Percentiles rank a stretch among this genome's conserved stretches.
Evolutionary conservation across 1,140 invertebrate genomes (phyloP).

Genomic region (Drosophila dunni): DNA sequence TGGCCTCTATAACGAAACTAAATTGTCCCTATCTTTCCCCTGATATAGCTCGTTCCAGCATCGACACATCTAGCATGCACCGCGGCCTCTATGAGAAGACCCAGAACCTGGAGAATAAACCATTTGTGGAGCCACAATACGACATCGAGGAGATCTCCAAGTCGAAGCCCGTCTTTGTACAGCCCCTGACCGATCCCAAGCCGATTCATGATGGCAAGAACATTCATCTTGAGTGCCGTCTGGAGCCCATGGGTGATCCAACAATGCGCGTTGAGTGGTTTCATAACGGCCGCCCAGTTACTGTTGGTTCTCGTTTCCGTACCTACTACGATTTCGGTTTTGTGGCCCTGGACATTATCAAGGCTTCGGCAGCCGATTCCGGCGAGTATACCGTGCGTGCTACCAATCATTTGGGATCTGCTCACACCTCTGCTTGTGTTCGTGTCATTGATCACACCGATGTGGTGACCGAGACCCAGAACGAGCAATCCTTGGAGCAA

Average conservation of each 20-base stretch:
- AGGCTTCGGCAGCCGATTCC: slow-evolving; percentile 94
- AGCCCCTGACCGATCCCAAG: slow-evolving; percentile 92
- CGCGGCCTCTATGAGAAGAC: slow-evolving; percentile 94
- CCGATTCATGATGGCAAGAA: slow-evolving; percentile 96
- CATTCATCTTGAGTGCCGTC: slow-evolving; percentile 94
- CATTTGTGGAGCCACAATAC: slow-evolving; percentile 94
- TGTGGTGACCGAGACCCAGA: slow-evolving; percentile 96
- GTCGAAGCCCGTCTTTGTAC: slow-evolving; percentile 95
- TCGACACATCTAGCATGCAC: slow-evolving; percentile 95
- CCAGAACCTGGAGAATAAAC: slow-evolving; percentile 92
- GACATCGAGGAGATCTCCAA: slow-evolving; percentile 97
- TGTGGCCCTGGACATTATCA: slow-evolving; percentile 95
- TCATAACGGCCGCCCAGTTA: slow-evolving; percentile 94
- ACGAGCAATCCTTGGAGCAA: slow-evolving; percentile 97
- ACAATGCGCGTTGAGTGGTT: slow-evolving; percentile 98
- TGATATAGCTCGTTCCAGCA: slow-evolving; percentile 91
- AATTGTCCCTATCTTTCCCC: background rate
- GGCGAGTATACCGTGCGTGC: slow-evolving; percentile 97
- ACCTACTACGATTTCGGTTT: slow-evolving; percentile 98
- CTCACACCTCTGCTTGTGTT: slow-evolving; percentile 95
- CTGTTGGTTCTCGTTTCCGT: slow-evolving; percentile 94
- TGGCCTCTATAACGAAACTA: too few relatives aligned
- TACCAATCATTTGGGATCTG: slow-evolving; percentile 96
- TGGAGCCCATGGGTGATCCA: slow-evolving; percentile 97
- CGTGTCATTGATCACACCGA: slow-evolving; percentile 93